These are phyloP conservation scores for Drosophila paulistorum DNA, from an alignment of 1,140 invertebrate species.

Conservation along the genomic window DNA sequence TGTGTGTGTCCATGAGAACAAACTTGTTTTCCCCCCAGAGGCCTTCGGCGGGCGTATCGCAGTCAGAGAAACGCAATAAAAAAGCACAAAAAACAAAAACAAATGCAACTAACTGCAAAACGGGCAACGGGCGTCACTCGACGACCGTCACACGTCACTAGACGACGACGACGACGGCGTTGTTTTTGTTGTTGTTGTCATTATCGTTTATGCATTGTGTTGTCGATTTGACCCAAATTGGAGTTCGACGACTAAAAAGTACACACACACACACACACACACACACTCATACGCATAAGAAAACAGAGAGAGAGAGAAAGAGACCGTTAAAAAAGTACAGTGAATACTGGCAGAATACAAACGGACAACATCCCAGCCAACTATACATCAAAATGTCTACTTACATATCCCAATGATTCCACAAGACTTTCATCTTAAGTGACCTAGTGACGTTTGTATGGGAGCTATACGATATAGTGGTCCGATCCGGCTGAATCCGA, in stretches of 20 bases:
- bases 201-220: constrained; percentile 26
- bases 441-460: too few relatives aligned
- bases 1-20: not conserved
- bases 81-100: not conserved
- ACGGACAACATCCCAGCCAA: too few relatives aligned
- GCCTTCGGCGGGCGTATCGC: not conserved
- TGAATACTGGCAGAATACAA: not conserved
- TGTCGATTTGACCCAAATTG: constrained; percentile 54
- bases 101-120: constrained; percentile 12
- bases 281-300: not conserved
- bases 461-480: too few relatives aligned
- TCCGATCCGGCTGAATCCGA: too few relatives aligned
- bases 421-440: too few relatives aligned
- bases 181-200: not conserved
- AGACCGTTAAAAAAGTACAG: not conserved
- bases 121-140: constrained; percentile 10
- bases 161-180: not conserved
- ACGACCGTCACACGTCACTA: constrained; percentile 10
- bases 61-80: not conserved
- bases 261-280: not conserved
- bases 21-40: constrained; percentile 39
- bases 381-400: not conserved
- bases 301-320: not conserved
- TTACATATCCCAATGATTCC: not conserved
- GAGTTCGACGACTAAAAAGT: constrained; percentile 3